Percentiles rank a stretch among this genome's conserved stretches.
Conservation (phyloP, 2,797 vertebrate genomes). For the Phalanger gymnotis region DNA sequence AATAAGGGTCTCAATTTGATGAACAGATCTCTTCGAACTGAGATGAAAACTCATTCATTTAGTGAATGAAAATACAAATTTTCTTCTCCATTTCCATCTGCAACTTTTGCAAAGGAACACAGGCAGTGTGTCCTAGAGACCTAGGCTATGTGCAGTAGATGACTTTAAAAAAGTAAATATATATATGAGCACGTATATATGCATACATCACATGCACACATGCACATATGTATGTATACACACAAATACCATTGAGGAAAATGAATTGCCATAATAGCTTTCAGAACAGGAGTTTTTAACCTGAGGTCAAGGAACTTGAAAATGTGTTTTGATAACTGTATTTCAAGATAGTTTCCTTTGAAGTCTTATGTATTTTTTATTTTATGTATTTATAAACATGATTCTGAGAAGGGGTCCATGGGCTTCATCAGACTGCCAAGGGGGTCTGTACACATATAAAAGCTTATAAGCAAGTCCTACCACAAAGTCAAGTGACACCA, state of each 20-base stretch:
- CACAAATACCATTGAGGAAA: not conserved
- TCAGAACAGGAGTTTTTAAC: not conserved
- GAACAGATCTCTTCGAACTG: conserved; percentile 32
- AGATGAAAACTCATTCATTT: conserved; percentile 22
- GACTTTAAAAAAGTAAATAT: not conserved
- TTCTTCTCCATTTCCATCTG: not conserved
- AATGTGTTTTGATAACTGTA: not conserved
- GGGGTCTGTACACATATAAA: not conserved
- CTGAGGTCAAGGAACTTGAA: not conserved
- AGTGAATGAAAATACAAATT: not conserved
- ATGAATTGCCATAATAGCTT: not conserved
- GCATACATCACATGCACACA: not conserved
- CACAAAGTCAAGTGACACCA: not conserved
- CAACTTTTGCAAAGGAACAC: conserved; percentile 11
- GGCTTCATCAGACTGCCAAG: not conserved
- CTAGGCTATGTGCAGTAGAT: not conserved
- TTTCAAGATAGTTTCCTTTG: not conserved
- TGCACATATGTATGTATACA: not conserved
- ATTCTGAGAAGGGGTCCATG: not conserved
- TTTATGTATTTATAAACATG: not conserved
- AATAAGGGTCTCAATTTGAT: conserved; percentile 17
- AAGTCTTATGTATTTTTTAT: not conserved
- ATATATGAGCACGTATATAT: too few relatives aligned
- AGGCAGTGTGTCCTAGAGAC: not conserved
- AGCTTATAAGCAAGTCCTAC: conserved; percentile 14